Percentiles rank a stretch among this genome's conserved stretches.
Evolutionary conservation across 2,888 invertebrate species (phyloP).

Genomic region (Lapara coniferarum): DNA sequence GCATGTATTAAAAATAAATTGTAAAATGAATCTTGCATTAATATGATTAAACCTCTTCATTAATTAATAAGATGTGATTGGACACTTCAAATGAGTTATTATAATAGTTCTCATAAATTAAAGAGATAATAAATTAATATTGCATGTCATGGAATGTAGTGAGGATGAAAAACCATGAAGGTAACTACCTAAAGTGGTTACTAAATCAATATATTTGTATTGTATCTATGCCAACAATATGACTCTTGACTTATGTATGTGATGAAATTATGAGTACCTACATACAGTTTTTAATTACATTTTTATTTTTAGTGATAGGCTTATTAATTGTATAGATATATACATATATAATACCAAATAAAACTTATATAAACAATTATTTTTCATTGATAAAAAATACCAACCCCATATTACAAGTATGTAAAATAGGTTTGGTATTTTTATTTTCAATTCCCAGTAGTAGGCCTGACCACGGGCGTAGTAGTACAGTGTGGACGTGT

Average conservation of each 20-base stretch:
- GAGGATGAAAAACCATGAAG: not conserved
- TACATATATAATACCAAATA: slow-evolving; percentile 4
- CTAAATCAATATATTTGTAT: not conserved
- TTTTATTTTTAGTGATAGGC: slow-evolving; percentile 3
- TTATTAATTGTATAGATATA: slow-evolving; percentile 19
- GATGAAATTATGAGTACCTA: slow-evolving; percentile 18
- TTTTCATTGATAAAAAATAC: not conserved
- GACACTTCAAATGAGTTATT: not conserved
- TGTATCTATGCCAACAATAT: not conserved
- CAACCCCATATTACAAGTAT: too few species aligned
- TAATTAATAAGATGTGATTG: not conserved
- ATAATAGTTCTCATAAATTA: not conserved
- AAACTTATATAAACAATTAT: slow-evolving; percentile 1
- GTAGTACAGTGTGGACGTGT: too few species aligned
- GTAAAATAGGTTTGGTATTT: too few species aligned
- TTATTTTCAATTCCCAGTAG: too few species aligned
- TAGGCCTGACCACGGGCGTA: too few species aligned
- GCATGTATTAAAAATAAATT: not conserved
- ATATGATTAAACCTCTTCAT: slow-evolving; percentile 4
- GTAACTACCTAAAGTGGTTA: not conserved
- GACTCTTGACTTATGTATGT: slow-evolving; percentile 20
- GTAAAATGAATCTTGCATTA: not conserved
- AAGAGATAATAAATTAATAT: not conserved
- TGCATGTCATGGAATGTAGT: slow-evolving; percentile 2
- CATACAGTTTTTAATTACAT: slow-evolving; percentile 4